Conservation (phyloP, 2,888 invertebrate species). For the Fissipunctia ypsillon region DNA sequence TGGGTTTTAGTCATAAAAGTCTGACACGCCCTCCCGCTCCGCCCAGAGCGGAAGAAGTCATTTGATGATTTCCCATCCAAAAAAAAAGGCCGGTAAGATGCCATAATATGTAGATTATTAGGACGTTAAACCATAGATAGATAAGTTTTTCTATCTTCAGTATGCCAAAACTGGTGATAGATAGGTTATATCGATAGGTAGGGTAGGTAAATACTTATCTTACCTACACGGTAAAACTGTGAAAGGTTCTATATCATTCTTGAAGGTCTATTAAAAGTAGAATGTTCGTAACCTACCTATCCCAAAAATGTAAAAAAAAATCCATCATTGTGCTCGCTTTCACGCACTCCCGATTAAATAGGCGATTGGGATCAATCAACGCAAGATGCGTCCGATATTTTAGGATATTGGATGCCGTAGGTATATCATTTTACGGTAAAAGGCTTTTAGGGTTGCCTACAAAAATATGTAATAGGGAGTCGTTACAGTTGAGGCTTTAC, state of each 20-base stretch:
- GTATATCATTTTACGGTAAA: constrained; percentile 56
- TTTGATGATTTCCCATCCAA: no score
- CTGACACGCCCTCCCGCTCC: no score
- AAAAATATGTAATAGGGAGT: constrained; percentile 43
- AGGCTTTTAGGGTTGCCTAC: constrained; percentile 45
- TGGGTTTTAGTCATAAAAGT: no score
- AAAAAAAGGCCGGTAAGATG: no score
- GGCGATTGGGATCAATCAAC: constrained; percentile 67
- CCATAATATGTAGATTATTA: no score
- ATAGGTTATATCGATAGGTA: no score
- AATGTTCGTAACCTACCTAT: background rate
- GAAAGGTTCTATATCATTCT: background rate
- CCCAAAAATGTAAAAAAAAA: constrained; percentile 23
- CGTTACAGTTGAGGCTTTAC: constrained; percentile 31
- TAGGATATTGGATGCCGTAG: constrained; percentile 54
- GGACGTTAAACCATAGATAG: no score
- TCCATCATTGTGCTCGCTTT: constrained; percentile 34
- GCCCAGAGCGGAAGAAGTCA: no score
- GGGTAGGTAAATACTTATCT: no score
- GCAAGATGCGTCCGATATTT: constrained; percentile 63
- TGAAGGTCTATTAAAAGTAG: background rate
- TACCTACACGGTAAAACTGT: background rate
- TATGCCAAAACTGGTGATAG: no score
- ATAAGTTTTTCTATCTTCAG: no score
- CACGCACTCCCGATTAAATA: constrained; percentile 53